These are phyloP conservation scores for Orycteropus afer DNA, from an alignment of 2,113 vertebrate genomes.

Conservation along the genomic window DNA sequence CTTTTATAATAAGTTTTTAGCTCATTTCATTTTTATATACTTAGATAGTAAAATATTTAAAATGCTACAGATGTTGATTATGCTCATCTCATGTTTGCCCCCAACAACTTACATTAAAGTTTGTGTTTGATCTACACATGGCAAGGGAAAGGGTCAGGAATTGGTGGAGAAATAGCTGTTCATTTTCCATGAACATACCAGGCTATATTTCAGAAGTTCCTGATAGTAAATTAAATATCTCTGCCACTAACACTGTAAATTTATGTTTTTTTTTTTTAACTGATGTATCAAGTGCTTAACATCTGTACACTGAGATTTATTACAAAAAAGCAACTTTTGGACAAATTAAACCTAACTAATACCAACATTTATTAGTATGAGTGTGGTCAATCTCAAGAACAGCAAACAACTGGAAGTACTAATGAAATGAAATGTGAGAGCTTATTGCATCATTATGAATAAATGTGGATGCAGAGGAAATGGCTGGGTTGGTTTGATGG, in stretches of 20 bases:
- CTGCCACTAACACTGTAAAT: not conserved
- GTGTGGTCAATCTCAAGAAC: not conserved
- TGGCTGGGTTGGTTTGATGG: not conserved
- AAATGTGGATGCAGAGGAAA: not conserved
- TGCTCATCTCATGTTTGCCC: not conserved
- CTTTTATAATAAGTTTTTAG: not conserved
- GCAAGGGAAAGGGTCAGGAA: not conserved
- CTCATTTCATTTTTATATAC: constrained; percentile 12
- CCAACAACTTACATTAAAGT: not conserved
- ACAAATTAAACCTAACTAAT: constrained; percentile 52
- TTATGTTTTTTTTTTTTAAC: constrained; percentile 35
- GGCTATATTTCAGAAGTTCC: not conserved
- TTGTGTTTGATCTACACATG: not conserved
- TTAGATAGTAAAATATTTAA: constrained; percentile 15
- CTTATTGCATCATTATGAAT: constrained; percentile 1
- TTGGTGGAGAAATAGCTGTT: not conserved
- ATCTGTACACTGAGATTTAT: constrained; percentile 14
- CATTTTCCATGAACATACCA: not conserved
- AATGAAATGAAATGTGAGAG: not conserved
- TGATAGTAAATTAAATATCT: constrained; percentile 36
- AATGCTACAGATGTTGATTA: not conserved
- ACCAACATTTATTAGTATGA: constrained; percentile 42
- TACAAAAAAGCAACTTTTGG: constrained; percentile 47
- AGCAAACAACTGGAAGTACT: constrained; percentile 31
- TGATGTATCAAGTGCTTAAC: constrained; percentile 44